Percentiles rank a stretch among this genome's conserved stretches.
Conservation (phyloP, 1,140 invertebrate species). For the Pomacea maculata region DNA sequence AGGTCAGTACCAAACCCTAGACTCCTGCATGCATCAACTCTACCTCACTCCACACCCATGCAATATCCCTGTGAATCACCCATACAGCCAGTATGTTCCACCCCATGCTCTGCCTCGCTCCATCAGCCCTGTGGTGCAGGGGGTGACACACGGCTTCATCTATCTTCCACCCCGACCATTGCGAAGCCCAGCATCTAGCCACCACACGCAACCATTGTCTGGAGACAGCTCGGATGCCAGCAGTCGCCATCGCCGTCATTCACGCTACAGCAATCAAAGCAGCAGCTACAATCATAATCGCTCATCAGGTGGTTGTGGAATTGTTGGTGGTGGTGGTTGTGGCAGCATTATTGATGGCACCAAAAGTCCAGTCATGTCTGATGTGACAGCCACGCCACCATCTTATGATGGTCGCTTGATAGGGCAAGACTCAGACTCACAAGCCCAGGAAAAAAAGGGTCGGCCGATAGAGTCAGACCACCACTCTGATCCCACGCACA, state of each 20-base stretch:
- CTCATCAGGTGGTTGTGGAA: background rate
- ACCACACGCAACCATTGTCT: conserved; percentile 31
- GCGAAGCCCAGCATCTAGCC: conserved; percentile 29
- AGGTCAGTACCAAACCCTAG: conserved; percentile 8
- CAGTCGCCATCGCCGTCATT: conserved; percentile 36
- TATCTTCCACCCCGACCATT: conserved; percentile 17
- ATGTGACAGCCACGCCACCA: conserved; percentile 28
- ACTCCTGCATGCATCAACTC: conserved; percentile 13
- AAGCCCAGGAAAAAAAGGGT: conserved; percentile 40
- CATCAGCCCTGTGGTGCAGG: conserved; percentile 31
- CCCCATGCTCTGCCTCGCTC: conserved; percentile 15
- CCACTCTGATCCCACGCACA: conserved; percentile 57
- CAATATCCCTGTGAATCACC: conserved; percentile 30
- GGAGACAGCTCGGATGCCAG: conserved; percentile 51
- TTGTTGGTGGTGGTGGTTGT: conserved; percentile 9
- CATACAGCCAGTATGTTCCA: conserved; percentile 25
- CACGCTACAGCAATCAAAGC: conserved; percentile 29
- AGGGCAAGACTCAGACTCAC: conserved; percentile 51
- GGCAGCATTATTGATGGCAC: conserved; percentile 23
- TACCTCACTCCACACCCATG: conserved; percentile 20
- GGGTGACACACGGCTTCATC: conserved; percentile 13
- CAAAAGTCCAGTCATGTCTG: conserved; percentile 26
- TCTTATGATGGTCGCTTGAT: conserved; percentile 5
- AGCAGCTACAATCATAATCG: conserved; percentile 11
- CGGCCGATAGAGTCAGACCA: conserved; percentile 55